Conservation (phyloP, 2,888 invertebrate genomes). For the Carcina quercana region DNA sequence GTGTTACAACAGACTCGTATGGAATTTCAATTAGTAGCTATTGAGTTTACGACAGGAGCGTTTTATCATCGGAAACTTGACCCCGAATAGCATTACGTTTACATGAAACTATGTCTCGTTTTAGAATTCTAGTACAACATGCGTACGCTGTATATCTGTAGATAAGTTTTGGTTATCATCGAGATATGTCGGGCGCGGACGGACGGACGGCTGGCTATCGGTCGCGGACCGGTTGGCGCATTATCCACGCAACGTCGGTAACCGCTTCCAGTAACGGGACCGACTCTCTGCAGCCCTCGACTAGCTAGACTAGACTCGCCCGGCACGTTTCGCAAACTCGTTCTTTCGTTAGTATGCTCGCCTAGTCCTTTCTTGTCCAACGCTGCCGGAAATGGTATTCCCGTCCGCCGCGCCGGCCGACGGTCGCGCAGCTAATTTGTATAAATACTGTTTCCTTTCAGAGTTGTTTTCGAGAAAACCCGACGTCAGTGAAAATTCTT, state of each 20-base stretch:
- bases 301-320: conserved; percentile 35
- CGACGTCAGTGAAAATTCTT: too few relatives aligned
- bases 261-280: conserved; percentile 58
- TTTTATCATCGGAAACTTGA: too few relatives aligned
- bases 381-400: conserved; percentile 34
- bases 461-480: too few relatives aligned
- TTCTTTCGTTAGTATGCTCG: conserved; percentile 41
- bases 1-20: neutral
- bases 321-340: conserved; percentile 49
- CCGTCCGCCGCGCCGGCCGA: conserved; percentile 6
- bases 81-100: too few relatives aligned
- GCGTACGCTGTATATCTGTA: too few relatives aligned
- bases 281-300: conserved; percentile 38
- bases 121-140: too few relatives aligned
- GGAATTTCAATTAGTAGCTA: too few relatives aligned
- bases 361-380: conserved; percentile 37
- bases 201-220: conserved; percentile 37
- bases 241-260: conserved; percentile 52
- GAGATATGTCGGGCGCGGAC: too few relatives aligned
- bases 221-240: conserved; percentile 47
- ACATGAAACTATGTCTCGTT: too few relatives aligned
- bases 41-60: too few relatives aligned
- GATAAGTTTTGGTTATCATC: conserved; percentile 37
- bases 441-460: too few relatives aligned
- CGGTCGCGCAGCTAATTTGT: neutral